These are phyloP conservation scores for Cromileptes altivelis DNA, from an alignment of 2,113 vertebrate species.

Conservation along the genomic window DNA sequence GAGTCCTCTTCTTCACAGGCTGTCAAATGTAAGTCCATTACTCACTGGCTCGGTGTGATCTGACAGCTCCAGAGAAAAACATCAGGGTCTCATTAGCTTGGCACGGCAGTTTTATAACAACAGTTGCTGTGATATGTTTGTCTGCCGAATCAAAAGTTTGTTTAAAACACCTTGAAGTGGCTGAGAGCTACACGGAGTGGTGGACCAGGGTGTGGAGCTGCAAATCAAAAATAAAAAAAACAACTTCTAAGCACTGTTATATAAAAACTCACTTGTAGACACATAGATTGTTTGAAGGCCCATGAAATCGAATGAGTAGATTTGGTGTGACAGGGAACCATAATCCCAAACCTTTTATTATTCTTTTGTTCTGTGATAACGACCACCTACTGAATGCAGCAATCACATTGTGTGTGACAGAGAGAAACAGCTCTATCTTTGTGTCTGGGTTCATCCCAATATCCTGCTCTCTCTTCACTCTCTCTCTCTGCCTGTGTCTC, in stretches of 20 bases:
- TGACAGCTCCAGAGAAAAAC: background rate
- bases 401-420: constrained; percentile 12
- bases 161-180: background rate
- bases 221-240: background rate
- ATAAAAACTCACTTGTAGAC: background rate
- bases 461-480: background rate
- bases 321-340: constrained; percentile 6
- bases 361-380: constrained; percentile 29
- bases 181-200: too few relatives aligned
- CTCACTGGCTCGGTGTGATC: background rate
- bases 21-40: background rate
- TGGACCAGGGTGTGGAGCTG: background rate
- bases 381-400: constrained; percentile 15
- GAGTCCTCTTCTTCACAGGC: background rate
- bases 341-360: background rate
- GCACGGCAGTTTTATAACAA: background rate
- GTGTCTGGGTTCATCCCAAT: background rate
- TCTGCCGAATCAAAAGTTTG: background rate
- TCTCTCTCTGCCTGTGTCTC: background rate
- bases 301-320: background rate
- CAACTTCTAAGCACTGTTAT: too few relatives aligned
- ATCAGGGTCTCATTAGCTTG: constrained; percentile 5
- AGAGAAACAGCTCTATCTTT: constrained; percentile 4
- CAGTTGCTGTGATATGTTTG: background rate
- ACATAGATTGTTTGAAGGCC: background rate